Percentiles rank a stretch among this genome's conserved stretches.
Conservation (phyloP, 1,140 invertebrate genomes). For the Pectinophora gossypiella region DNA sequence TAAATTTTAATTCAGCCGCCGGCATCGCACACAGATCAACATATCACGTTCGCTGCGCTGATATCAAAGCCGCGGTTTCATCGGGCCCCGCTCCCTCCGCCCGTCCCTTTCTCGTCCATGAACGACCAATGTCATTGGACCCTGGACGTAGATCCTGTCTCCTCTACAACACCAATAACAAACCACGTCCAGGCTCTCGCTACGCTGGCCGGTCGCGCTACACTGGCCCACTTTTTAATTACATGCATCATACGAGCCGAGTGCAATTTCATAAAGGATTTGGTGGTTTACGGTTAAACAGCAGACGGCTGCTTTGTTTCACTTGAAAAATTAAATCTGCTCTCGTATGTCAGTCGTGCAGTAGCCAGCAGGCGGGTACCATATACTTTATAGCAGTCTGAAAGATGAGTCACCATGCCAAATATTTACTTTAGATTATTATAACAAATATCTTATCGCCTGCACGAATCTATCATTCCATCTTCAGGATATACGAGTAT, state of each 20-base stretch:
- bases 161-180: neutral
- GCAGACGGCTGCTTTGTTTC: conserved; percentile 26
- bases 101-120: conserved; percentile 4
- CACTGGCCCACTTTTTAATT: conserved; percentile 57
- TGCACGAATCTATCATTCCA: too few relatives aligned
- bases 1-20: neutral
- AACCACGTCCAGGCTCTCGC: neutral
- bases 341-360: conserved; percentile 12
- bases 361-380: too few relatives aligned
- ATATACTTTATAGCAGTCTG: too few relatives aligned
- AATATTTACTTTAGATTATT: too few relatives aligned
- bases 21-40: conserved; percentile 27
- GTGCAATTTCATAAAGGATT: conserved; percentile 56
- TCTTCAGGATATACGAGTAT: too few relatives aligned
- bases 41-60: conserved; percentile 26
- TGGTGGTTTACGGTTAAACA: conserved; percentile 39
- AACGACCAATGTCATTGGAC: conserved; percentile 15
- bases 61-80: conserved; percentile 45
- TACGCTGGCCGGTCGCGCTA: neutral
- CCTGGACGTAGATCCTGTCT: too few relatives aligned
- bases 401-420: too few relatives aligned
- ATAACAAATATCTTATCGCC: too few relatives aligned
- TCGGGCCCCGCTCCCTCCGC: conserved; percentile 16
- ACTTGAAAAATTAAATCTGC: conserved; percentile 15
- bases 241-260: conserved; percentile 46